Base-by-base conservation (phyloP, 2,113 vertebrate species). In the Xenopus borealis region DNA sequence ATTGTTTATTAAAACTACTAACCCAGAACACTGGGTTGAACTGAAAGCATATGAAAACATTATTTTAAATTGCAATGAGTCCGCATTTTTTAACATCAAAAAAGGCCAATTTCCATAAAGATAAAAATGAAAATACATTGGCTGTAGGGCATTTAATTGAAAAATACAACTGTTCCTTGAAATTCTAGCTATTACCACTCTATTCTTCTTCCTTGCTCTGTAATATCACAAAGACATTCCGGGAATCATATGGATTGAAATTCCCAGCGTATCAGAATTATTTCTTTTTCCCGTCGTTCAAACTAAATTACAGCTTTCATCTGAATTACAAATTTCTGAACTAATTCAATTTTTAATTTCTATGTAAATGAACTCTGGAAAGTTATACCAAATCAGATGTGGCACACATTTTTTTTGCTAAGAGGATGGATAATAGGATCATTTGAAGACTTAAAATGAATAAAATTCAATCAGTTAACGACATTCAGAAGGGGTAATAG, bases 271-370 rank as follows among this genome's bases (percentile, higher is more conserved):
- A 70, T 17, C 62, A 44, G 59, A 64, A 77, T 70, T 45, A 77
- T 64, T 44, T 70, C 66, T 59, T 59, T 19, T 52, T 46, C 62
- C 19, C 61, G 20, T 40, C 57, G 72, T 80, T 50, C 61, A 9
- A 66, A 70, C 57, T 78, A 80, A 82, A 78, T 82, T 80, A 78
- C 61, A 82, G 80, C 78, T 80, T 82, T 68, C 72, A 69, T 68
- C 72, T 78, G 79, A 80, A 79, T 80, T 75, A 76, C 79, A 80
- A n/a, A 68, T 66, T 80, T 82, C 55, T 69, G 70, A 69, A 72
- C 68, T 81, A 81, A 82, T 79, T 74, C 71, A 78, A 72, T 81
- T 75, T 81, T 82, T 82, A 80, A 82, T 82, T 80, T 82, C 79
- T 79, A 80, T 82, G 81, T 78, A 80, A 82, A 82, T 82, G 59